These are phyloP conservation scores for Coccyzus lansbergi DNA, from an alignment of 2,797 vertebrate species.

Conservation along the genomic window DNA sequence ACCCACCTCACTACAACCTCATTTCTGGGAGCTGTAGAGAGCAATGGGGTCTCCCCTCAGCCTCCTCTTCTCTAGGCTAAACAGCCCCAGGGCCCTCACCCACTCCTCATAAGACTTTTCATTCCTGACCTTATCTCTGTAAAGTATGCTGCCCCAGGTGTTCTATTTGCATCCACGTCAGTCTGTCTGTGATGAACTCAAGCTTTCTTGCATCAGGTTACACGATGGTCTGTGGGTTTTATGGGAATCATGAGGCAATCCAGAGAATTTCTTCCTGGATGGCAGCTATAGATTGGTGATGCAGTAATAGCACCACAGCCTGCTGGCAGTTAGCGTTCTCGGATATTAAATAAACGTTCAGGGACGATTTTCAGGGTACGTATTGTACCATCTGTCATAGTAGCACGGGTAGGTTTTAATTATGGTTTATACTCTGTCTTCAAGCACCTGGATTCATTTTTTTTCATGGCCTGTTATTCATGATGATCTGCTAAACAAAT, in stretches of 20 bases:
- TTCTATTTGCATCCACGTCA: not conserved
- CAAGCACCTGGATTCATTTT: conserved; percentile 54
- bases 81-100: too few species aligned
- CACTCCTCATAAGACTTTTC: too few species aligned
- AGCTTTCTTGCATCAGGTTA: not conserved
- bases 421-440: conserved; percentile 53
- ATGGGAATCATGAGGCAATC: not conserved
- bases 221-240: not conserved
- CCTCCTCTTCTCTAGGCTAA: too few species aligned
- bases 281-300: not conserved
- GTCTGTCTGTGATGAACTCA: not conserved
- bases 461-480: conserved; percentile 42
- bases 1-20: too few species aligned
- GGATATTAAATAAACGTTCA: conserved; percentile 19
- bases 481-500: conserved; percentile 4
- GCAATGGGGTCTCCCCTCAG: too few species aligned
- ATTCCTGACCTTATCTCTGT: not conserved
- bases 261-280: not conserved
- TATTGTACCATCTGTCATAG: conserved; percentile 63
- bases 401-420: conserved; percentile 56
- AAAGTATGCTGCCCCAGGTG: not conserved
- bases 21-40: too few species aligned
- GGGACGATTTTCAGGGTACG: conserved; percentile 51
- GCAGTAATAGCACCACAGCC: conserved; percentile 20
- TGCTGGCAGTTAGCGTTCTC: not conserved